phyloP scores from a whole-genome alignment of 64 coral and sea anemone genomes.

The Acropora yongei region DNA sequence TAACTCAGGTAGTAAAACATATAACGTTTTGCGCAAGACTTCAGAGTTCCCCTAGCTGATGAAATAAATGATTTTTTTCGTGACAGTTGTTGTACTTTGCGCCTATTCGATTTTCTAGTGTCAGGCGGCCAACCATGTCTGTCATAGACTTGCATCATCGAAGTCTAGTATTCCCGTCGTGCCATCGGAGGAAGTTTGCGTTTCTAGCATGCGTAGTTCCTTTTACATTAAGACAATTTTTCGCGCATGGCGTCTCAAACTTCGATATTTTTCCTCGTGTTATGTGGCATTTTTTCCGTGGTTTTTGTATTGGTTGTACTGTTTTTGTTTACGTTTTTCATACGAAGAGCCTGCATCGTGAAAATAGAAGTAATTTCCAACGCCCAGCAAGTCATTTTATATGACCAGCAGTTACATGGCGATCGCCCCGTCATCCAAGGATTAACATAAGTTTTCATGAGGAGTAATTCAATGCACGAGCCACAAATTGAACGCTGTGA shows the following conservation, averaged over 20 bases:
- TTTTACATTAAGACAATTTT: not conserved
- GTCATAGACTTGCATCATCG: not conserved
- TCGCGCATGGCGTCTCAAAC: slow-evolving; percentile 32
- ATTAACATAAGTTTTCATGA: not conserved
- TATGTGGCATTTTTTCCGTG: slow-evolving; percentile 34
- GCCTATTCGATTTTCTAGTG: no score
- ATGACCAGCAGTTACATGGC: not conserved
- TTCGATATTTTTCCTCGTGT: slow-evolving; percentile 19
- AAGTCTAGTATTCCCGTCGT: not conserved
- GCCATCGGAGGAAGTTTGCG: not conserved
- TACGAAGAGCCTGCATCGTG: not conserved
- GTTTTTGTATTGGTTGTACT: not conserved
- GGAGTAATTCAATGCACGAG: not conserved
- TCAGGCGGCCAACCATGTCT: no score
- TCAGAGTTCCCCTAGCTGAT: no score
- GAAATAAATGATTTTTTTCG: no score
- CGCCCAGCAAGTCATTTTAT: not conserved
- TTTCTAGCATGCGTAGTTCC: not conserved
- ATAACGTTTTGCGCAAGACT: no score
- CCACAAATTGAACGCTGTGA: not conserved
- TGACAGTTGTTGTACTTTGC: no score
- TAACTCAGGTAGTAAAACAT: no score
- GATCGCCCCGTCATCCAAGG: not conserved
- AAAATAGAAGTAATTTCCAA: not conserved
- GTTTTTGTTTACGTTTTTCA: not conserved